These are phyloP conservation scores for Linnaemya vulpina DNA, from an alignment of 2,888 invertebrate genomes.

Conservation along the genomic window DNA sequence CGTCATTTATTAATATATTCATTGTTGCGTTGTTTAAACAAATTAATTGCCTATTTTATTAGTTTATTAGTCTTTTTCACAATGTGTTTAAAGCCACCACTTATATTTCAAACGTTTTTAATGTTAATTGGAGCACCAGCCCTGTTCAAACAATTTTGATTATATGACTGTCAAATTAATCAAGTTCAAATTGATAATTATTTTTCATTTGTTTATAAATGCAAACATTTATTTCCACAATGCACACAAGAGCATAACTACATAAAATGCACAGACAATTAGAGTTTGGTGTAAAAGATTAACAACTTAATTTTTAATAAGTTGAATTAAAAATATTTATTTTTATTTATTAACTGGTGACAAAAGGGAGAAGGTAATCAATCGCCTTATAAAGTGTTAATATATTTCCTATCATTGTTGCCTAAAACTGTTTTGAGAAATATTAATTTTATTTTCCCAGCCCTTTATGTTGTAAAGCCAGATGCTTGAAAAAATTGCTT, in stretches of 20 bases:
- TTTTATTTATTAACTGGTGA: too few species aligned
- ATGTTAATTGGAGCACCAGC: background rate
- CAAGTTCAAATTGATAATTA: background rate
- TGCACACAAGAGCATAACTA: background rate
- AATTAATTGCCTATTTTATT: background rate
- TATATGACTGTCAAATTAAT: background rate
- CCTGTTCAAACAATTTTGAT: background rate
- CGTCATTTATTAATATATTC: constrained; percentile 3
- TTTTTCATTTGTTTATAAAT: background rate
- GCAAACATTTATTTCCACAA: background rate
- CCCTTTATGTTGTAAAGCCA: too few species aligned
- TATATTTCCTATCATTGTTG: too few species aligned
- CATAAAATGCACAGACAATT: background rate
- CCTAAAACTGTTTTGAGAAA: too few species aligned
- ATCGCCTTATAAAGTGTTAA: too few species aligned
- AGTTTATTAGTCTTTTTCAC: background rate
- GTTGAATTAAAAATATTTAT: too few species aligned
- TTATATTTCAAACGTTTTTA: background rate
- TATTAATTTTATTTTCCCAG: too few species aligned
- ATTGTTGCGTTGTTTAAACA: background rate
- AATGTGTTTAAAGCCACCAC: background rate
- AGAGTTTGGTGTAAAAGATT: too few species aligned
- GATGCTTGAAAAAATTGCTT: too few species aligned
- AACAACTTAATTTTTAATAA: too few species aligned
- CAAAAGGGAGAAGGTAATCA: too few species aligned